phyloP scores from a whole-genome alignment of 2,113 vertebrate genomes.

The Platichthys stellatus region DNA sequence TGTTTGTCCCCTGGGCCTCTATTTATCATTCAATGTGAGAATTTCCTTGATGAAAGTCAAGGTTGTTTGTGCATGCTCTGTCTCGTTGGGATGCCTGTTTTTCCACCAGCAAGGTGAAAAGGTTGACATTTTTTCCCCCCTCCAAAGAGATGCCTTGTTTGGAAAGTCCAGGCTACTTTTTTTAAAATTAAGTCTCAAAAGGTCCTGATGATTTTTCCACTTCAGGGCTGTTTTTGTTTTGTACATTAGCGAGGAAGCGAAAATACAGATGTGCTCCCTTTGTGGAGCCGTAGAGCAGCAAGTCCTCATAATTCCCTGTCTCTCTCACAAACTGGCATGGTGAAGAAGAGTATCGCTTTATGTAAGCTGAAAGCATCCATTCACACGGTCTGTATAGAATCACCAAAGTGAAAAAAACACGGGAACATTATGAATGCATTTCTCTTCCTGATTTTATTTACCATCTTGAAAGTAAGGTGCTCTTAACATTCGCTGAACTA shows the following conservation, averaged over 20 bases:
- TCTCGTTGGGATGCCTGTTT: constrained; percentile 78
- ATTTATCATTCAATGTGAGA: constrained; percentile 86
- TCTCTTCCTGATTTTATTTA: neutral
- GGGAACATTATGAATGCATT: constrained; percentile 36
- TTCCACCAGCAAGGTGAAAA: constrained; percentile 82
- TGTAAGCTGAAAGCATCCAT: constrained; percentile 59
- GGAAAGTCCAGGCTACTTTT: constrained; percentile 69
- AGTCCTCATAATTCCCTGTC: constrained; percentile 46
- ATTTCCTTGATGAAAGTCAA: constrained; percentile 85
- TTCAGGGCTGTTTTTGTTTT: constrained; percentile 74
- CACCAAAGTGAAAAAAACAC: constrained; percentile 24
- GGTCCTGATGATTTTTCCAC: constrained; percentile 74
- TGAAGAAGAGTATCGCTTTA: constrained; percentile 47
- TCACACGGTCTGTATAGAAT: constrained; percentile 52
- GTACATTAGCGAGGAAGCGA: constrained; percentile 50
- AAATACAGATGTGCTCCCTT: constrained; percentile 61
- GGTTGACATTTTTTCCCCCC: constrained; percentile 76
- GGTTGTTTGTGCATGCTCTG: constrained; percentile 82
- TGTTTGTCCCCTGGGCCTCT: constrained; percentile 78
- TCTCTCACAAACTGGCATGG: constrained; percentile 34
- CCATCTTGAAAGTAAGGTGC: constrained; percentile 8
- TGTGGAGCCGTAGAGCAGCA: constrained; percentile 19
- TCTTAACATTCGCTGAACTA: constrained; percentile 16
- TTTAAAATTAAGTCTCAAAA: constrained; percentile 80
- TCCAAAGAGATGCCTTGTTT: constrained; percentile 74